These are phyloP conservation scores for Australoheros facetus DNA, from an alignment of 2,797 vertebrate species.

Conservation along the genomic window DNA sequence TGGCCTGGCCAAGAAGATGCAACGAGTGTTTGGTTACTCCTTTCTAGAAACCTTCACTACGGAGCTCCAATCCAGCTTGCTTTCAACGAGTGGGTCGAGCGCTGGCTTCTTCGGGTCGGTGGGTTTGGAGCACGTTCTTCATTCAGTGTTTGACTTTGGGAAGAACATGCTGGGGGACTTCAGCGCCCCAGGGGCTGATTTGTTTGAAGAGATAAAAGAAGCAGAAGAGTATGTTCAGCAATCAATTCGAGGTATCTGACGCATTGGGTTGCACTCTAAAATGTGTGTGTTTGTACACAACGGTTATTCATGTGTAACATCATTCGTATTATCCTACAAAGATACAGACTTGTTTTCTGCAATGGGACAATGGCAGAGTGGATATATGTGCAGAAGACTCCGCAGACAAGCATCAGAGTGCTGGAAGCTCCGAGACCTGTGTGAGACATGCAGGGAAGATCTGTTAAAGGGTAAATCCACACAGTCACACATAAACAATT, in stretches of 20 bases:
- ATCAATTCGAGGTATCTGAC: constrained; percentile 69
- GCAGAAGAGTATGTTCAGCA: constrained; percentile 59
- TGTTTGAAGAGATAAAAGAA: constrained; percentile 68
- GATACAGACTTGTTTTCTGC: constrained; percentile 3
- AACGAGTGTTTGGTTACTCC: constrained; percentile 77
- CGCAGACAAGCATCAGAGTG: constrained; percentile 82
- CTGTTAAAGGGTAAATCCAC: constrained; percentile 76
- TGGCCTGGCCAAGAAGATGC: constrained; percentile 78
- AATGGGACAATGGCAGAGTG: constrained; percentile 23
- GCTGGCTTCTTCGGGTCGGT: constrained; percentile 53
- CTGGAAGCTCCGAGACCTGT: constrained; percentile 79
- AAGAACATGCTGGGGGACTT: constrained; percentile 79
- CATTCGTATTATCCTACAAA: constrained; percentile 7
- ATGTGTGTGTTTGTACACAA: background rate
- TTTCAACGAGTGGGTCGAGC: constrained; percentile 49
- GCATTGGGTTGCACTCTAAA: background rate
- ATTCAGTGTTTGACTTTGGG: constrained; percentile 80
- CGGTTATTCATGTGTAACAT: background rate
- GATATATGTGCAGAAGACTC: constrained; percentile 74
- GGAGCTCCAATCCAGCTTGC: constrained; percentile 60
- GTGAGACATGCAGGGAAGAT: constrained; percentile 81
- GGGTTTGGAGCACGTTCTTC: constrained; percentile 72
- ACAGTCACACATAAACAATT: background rate
- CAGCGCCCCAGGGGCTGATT: constrained; percentile 70
- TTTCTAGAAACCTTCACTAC: constrained; percentile 79